phyloP scores from a whole-genome alignment of 2,888 invertebrate genomes.

The Andrena fulva region DNA sequence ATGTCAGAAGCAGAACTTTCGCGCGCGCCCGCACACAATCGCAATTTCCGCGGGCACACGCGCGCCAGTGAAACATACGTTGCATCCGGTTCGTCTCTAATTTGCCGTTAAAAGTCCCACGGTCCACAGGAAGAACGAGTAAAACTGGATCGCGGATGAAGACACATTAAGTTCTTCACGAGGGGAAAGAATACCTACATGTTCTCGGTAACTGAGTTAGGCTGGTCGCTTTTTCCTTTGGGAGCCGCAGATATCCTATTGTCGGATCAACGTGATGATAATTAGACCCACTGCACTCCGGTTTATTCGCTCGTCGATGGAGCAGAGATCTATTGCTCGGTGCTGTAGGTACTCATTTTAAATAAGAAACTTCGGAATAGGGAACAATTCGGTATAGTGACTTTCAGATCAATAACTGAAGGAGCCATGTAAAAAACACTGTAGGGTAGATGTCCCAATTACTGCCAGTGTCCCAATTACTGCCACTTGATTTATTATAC shows the following conservation, averaged over 20 bases:
- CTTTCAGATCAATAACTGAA: no score
- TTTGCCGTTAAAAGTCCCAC: constrained; percentile 63
- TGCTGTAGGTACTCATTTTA: no score
- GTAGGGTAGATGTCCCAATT: no score
- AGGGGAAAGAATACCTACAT: constrained; percentile 53
- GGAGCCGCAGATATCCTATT: not conserved
- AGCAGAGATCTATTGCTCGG: not conserved
- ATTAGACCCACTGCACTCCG: not conserved
- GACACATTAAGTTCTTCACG: constrained; percentile 51
- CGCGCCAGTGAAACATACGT: constrained; percentile 40
- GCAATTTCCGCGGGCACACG: constrained; percentile 44
- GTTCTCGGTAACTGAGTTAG: constrained; percentile 14
- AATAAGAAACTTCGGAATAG: no score
- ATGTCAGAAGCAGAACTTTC: constrained; percentile 39
- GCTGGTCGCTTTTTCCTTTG: constrained; percentile 5
- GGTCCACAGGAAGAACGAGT: constrained; percentile 58
- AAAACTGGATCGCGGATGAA: constrained; percentile 62
- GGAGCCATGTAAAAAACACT: no score
- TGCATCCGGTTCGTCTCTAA: constrained; percentile 65
- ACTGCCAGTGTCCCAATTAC: no score
- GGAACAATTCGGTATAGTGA: no score
- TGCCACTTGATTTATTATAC: no score
- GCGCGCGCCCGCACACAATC: constrained; percentile 34
- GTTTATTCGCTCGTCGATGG: not conserved
- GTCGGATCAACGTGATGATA: not conserved